Base-by-base conservation (phyloP, 2,888 invertebrate species). In the Epistrophe grossulariae region DNA sequence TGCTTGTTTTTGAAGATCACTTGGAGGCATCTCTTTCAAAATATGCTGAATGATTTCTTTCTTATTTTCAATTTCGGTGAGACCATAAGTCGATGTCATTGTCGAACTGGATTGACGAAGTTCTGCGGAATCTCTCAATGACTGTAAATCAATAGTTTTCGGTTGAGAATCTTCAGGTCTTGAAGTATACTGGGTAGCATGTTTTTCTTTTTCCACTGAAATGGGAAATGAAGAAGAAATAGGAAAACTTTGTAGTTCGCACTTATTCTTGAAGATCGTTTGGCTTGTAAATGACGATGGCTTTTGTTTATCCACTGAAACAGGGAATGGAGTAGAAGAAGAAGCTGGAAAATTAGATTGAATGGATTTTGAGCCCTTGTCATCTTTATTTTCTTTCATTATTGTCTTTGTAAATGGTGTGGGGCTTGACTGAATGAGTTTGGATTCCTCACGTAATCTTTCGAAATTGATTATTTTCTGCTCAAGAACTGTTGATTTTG, bases 91-190 rank as follows among this genome's bases (percentile, higher is more conserved):
- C 3, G 66, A 66, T 13, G 48, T 35, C 15, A 66, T 17, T 5
- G 35, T 50, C 11, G 70, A 70, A 52, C 52, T 70, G 0, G 70
- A 52, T 35, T 24, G 59, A 24, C 31, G 24, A 40, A 48, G 5
- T 15, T 62, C 24, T 10, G 52, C 38, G 0, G 70, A 40, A 24
- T 40, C 40, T 38, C 70, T 71, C 17, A 71, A 28, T 2, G 84
- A 15, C 73, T 78, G 9, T 74, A 91, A 91, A 52, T 91, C 89
- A 77, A 91, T 91, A 57, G 92, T 89, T 87, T 90, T 91, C 17
- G 84, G 89, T 71, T 70, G 40, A 2, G n/a, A 24, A 1, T 70
- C 70, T 40, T 70, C n/a, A 38, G 70, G 50, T 6, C n/a, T 52
- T 24, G 48, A 10, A 28, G 24, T 40, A 2, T 70, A 70, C 11